These are phyloP conservation scores for Lypha dubia DNA, from an alignment of 2,888 invertebrate genomes.

Conservation along the genomic window DNA sequence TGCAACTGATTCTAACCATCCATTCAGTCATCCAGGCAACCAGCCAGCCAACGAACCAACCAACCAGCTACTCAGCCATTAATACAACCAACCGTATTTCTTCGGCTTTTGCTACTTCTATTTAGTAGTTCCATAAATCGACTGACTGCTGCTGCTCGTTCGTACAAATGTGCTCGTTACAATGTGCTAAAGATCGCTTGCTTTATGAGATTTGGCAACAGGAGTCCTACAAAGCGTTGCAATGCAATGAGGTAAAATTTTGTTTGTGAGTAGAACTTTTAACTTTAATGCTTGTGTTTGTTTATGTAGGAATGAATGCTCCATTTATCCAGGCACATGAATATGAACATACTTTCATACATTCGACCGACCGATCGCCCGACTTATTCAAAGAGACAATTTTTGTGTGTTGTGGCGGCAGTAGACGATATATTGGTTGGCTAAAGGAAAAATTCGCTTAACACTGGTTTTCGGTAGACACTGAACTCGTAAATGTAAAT, in stretches of 20 bases:
- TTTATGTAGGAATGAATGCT: constrained; percentile 35
- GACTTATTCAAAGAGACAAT: constrained; percentile 62
- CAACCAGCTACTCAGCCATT: constrained; percentile 33
- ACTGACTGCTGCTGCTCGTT: constrained; percentile 29
- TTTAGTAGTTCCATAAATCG: constrained; percentile 60
- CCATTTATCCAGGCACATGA: constrained; percentile 2
- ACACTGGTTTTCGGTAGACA: constrained; percentile 80
- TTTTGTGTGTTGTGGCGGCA: constrained; percentile 50
- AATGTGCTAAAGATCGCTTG: constrained; percentile 56
- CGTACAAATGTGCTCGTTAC: constrained; percentile 44
- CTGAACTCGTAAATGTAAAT: constrained; percentile 81
- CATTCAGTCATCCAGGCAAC: constrained; percentile 42
- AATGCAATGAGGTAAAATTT: constrained; percentile 25
- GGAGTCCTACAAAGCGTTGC: constrained; percentile 40
- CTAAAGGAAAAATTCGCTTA: constrained; percentile 70
- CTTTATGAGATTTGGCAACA: constrained; percentile 42
- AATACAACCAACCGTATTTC: constrained; percentile 21
- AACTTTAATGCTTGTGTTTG: constrained; percentile 24
- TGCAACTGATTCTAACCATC: constrained; percentile 46
- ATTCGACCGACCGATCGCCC: neutral
- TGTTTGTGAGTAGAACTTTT: neutral
- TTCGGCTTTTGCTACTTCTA: constrained; percentile 64
- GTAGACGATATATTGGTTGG: constrained; percentile 66
- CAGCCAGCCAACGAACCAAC: constrained; percentile 20
- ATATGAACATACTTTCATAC: neutral